Evolutionary conservation across 2,113 vertebrate genomes (phyloP), one percentile per base, ranked within the genome.

Genomic region (Centropus unirufus): DNA sequence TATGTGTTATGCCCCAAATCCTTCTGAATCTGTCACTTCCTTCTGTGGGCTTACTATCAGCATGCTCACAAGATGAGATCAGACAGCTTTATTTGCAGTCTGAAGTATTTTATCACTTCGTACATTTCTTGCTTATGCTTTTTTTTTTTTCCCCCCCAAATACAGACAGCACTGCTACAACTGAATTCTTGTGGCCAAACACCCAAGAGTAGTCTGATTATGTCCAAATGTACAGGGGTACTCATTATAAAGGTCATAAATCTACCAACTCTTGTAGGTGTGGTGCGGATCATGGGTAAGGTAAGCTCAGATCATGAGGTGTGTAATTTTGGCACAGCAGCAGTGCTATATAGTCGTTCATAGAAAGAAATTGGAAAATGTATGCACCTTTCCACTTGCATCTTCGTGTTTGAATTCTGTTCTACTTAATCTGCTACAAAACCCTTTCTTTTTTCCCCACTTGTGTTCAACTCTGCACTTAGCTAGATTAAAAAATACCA

Each of bases 381-480:
- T 80, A 57, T 24, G 36, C 23, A 58, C 32, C 11, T 92, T 80
- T 84, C 55, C 23, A 22, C 20, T 59, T 88, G 18, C 15, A 61
- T 57, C 51, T 88, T 85, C 29, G 6, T 10, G 8, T 29, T n/a
- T 44, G 62, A 75, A 42, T 81, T 83, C 54, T 74, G n/a, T 93
- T 83, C 29, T 27, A 30, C 22, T 46, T 80, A 22, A 40, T 77
- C 22, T 86, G 26, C 57, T 88, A 15, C 42, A 59, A 83, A 75
- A 9, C 10, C 46, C 15, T 46, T 46, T 14, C 13, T 70, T 77
- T 20, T 52, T n/a, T 17, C 40, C 36, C 21, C 24, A 8, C 68
- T 95, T 75, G 34, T 77, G 93, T 92, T 89, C 51, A 87, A n/a
- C 36, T 69, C 91, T 89, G 19, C 14, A 10, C 57, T 75, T 66